phyloP scores from a whole-genome alignment of 2,797 vertebrate species.

The Mareca strepera region DNA sequence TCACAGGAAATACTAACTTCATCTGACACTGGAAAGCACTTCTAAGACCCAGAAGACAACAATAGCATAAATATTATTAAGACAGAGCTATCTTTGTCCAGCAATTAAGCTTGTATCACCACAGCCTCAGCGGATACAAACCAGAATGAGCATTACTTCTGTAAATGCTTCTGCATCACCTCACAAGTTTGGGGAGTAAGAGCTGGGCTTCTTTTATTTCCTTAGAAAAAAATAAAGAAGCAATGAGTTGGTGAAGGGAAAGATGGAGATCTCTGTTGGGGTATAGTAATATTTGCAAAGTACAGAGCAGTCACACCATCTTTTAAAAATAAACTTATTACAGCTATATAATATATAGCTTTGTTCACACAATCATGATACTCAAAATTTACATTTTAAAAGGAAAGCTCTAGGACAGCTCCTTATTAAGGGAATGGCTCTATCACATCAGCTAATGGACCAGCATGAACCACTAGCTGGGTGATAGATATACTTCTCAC shows the following conservation, averaged over 20 bases:
- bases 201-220: neutral
- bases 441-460: neutral
- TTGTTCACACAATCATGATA: neutral
- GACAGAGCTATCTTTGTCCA: neutral
- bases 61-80: neutral
- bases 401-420: neutral
- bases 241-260: neutral
- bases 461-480: neutral
- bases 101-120: neutral
- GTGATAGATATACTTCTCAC: neutral
- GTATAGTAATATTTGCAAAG: neutral
- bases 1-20: conserved; percentile 23
- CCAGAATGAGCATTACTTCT: neutral
- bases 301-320: rapidly evolving
- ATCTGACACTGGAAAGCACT: neutral
- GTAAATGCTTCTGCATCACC: neutral
- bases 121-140: neutral
- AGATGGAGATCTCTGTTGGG: neutral
- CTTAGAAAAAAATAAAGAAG: neutral
- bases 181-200: neutral
- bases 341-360: neutral
- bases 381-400: neutral
- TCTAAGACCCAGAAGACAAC: neutral
- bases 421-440: neutral
- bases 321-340: neutral